Evolutionary conservation across 2,888 invertebrate genomes (phyloP), one percentile per base, ranked within the genome.

Genomic region (Timandra comae): DNA sequence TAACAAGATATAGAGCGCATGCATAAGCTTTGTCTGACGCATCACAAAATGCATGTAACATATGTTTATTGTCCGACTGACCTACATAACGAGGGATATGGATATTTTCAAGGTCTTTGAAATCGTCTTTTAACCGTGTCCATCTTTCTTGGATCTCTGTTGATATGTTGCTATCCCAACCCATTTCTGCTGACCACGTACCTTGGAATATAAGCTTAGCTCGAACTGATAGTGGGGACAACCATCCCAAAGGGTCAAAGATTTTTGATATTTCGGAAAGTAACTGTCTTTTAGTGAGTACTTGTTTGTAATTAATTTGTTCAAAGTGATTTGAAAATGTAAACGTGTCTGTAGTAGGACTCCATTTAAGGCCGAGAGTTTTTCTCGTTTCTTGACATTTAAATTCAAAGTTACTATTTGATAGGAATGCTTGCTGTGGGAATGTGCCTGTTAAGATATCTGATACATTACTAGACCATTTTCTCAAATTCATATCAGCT

Each of bases 201-300:
- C 27, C 10, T 35, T 40, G 35, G 9, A 35, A 40, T 9, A 40
- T 23, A 16, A 51, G 8, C 41, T 54, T 54, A n/a, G 40, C n/a
- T 43, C 37, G 44, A 2, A 29, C 43, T 8, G 44, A 35, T 3
- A 44, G 7, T 1, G 53, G 51, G 2, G 38, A 16, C 1, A 51
- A n/a, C 50, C 50, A 51, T 1, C 53, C 51, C 7, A 49, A 19
- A 0, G 50, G 53, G 23, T 53, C 50, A 19, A 41, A 50, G 4
- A 47, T 10, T 12, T 43, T 46, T 1, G 50, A 49, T 28, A 53
- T 49, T 11, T 38, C 26, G 12, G 44, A 44, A 1, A 49, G 38
- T 9, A 47, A 12, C 0, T 6, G 4, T n/a, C 42, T 31, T 31
- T 47, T 44, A n/a, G 44, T 42, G 10, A 10, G 10, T 26, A 34